Percentiles rank a stretch among this genome's conserved stretches.
phyloP scores from a whole-genome alignment of 2,113 vertebrate genomes.

The Sinocyclocheilus grahami region DNA sequence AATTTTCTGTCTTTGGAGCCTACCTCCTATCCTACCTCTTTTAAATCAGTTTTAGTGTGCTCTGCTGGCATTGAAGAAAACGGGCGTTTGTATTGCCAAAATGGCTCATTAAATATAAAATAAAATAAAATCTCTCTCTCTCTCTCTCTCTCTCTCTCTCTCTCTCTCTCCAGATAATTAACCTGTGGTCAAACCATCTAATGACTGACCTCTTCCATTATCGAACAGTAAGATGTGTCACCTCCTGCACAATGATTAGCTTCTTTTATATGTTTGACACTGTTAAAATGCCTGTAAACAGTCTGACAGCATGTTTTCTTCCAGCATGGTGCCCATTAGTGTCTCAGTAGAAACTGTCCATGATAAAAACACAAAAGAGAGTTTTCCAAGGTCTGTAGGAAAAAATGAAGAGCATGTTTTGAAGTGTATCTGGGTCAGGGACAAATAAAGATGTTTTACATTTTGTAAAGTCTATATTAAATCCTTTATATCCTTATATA shows the following conservation, averaged over 20 bases:
- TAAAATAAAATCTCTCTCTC: not conserved
- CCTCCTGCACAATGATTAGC: not conserved
- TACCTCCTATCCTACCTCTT: not conserved
- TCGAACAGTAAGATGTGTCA: not conserved
- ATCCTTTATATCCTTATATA: too few species aligned
- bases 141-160: not conserved
- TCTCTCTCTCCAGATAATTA: not conserved
- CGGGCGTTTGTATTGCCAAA: not conserved
- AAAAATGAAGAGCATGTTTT: not conserved
- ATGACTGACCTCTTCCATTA: not conserved
- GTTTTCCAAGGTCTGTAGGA: not conserved
- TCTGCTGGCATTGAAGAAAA: not conserved
- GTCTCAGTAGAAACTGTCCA: not conserved
- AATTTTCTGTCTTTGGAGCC: not conserved
- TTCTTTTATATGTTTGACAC: conserved; percentile 19
- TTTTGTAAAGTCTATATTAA: too few species aligned
- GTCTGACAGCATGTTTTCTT: not conserved
- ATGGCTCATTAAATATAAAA: not conserved
- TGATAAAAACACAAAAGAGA: not conserved
- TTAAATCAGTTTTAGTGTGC: not conserved
- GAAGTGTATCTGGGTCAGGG: not conserved
- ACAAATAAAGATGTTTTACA: not conserved
- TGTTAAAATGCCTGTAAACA: conserved; percentile 5
- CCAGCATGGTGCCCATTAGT: not conserved
- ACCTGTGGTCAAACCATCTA: not conserved